Evolutionary conservation across 2,888 invertebrate genomes (phyloP).

Genomic region (Microdon myrmicae): DNA sequence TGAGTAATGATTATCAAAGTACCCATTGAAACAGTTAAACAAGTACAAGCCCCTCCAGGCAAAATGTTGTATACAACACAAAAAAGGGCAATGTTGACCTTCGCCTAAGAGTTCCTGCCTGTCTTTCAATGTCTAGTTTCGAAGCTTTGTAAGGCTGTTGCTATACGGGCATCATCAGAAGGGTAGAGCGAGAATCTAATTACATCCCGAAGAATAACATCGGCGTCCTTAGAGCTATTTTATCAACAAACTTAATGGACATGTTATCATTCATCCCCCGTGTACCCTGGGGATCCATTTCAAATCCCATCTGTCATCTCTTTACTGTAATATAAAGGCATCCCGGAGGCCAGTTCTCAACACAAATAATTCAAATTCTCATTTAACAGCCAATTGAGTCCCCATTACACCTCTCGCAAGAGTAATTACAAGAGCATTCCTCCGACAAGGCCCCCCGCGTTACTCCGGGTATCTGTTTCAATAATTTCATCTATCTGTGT

Average conservation of each 20-base stretch:
- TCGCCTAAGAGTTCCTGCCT: too few species aligned
- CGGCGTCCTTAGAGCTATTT: slow-evolving; percentile 23
- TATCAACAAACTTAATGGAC: slow-evolving; percentile 22
- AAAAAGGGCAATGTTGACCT: too few species aligned
- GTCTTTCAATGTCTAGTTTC: too few species aligned
- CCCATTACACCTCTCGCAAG: slow-evolving; percentile 45
- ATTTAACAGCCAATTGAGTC: slow-evolving; percentile 50
- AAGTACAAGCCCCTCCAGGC: too few species aligned
- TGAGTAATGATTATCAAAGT: too few species aligned
- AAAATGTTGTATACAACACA: too few species aligned
- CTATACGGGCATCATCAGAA: too few species aligned
- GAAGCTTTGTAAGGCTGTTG: too few species aligned
- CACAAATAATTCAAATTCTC: slow-evolving; percentile 46
- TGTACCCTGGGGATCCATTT: slow-evolving; percentile 2
- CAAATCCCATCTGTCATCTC: slow-evolving; percentile 27
- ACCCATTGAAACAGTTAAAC: too few species aligned
- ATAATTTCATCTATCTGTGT: slow-evolving; percentile 22
- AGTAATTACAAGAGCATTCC: slow-evolving; percentile 37
- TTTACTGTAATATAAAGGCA: slow-evolving; percentile 27
- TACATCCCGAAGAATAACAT: too few species aligned
- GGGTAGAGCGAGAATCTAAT: too few species aligned
- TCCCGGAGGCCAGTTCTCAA: slow-evolving; percentile 26
- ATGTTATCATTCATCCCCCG: slow-evolving; percentile 7
- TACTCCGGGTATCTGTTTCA: slow-evolving; percentile 1
- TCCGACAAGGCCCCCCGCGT: too few species aligned